Conservation (phyloP, 2,797 vertebrate species). For the Premnoplex brunnescens region DNA sequence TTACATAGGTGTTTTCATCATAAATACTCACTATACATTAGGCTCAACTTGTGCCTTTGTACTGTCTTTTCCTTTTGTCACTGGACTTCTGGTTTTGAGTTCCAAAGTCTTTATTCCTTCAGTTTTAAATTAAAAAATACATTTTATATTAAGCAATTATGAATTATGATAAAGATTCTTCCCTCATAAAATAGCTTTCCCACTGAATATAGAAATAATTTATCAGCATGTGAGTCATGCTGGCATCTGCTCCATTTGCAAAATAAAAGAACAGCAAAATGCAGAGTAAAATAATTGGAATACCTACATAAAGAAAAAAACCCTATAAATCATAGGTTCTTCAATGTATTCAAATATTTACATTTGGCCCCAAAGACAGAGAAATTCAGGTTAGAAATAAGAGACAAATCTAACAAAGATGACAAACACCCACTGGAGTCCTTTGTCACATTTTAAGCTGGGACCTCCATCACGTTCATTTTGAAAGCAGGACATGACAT, state of each 20-base stretch:
- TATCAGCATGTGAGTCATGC: not conserved
- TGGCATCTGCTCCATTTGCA: constrained; percentile 31
- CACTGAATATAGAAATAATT: constrained; percentile 18
- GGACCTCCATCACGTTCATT: not conserved
- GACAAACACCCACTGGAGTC: not conserved
- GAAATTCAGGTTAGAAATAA: not conserved
- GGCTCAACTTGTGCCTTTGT: not conserved
- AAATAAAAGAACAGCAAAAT: not conserved
- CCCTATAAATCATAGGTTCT: not conserved
- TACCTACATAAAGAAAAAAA: not conserved
- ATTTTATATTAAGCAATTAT: not conserved
- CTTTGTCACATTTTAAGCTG: not conserved
- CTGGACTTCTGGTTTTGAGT: not conserved
- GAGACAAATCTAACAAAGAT: not conserved
- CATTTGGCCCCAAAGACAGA: not conserved
- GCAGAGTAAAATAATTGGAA: not conserved
- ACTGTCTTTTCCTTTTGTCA: not conserved
- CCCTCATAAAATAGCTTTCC: not conserved
- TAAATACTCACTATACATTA: not conserved
- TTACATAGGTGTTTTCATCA: not conserved
- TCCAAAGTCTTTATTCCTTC: not conserved
- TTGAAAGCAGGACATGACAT: constrained; percentile 7
- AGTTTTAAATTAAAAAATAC: not conserved
- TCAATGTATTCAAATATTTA: not conserved
- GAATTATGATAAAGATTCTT: not conserved